Percentiles rank a stretch among this genome's conserved stretches.
Evolutionary conservation across 2,888 invertebrate genomes (phyloP).

Genomic region (Eutolmus rufibarbis): DNA sequence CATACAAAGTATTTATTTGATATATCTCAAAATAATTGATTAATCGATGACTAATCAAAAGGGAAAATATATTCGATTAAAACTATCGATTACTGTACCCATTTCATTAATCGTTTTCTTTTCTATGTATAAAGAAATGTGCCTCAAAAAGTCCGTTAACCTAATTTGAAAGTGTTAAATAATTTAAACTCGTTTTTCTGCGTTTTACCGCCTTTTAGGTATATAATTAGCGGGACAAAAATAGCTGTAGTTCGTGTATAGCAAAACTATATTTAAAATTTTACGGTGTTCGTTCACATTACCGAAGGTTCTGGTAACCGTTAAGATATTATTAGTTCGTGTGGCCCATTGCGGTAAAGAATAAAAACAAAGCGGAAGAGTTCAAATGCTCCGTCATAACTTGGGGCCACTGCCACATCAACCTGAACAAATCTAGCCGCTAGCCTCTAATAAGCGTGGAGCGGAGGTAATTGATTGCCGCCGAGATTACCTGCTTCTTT

Average conservation of each 20-base stretch:
- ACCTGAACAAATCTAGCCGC: not conserved
- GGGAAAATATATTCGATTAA: no score
- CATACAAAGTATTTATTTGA: no score
- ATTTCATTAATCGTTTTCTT: no score
- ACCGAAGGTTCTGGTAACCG: not conserved
- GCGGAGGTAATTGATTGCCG: not conserved
- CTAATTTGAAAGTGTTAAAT: not conserved
- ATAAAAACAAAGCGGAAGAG: not conserved
- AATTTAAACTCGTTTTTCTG: not conserved
- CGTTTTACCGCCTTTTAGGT: not conserved
- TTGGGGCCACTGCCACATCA: not conserved
- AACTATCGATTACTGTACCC: no score
- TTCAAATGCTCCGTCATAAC: not conserved
- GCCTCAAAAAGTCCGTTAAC: not conserved
- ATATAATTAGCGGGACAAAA: not conserved
- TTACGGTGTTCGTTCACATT: not conserved
- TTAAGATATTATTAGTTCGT: not conserved
- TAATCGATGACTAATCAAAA: no score
- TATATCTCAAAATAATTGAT: no score
- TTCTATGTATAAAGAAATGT: not conserved
- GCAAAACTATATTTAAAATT: not conserved
- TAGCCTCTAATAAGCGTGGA: not conserved
- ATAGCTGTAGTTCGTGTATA: not conserved
- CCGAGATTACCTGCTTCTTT: slow-evolving; percentile 6
- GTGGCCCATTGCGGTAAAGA: not conserved